phyloP scores from a whole-genome alignment of 2,888 invertebrate species.

The Andrena minutula region DNA sequence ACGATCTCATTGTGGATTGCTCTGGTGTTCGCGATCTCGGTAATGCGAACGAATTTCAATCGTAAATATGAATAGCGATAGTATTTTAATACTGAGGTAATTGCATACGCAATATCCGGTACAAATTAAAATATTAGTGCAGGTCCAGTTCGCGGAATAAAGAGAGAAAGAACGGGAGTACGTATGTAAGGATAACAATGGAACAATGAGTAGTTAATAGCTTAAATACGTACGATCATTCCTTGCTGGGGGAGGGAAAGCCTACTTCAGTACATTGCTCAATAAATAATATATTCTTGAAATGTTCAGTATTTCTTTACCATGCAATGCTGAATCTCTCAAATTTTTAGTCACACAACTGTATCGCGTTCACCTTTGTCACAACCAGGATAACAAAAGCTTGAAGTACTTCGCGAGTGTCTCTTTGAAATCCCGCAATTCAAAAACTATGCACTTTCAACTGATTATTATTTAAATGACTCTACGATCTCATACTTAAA shows the following conservation, averaged over 20 bases:
- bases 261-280: neutral
- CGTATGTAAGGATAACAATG: too few species aligned
- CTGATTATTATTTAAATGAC: neutral
- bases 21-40: neutral
- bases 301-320: neutral
- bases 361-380: neutral
- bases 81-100: too few species aligned
- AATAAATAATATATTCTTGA: too few species aligned
- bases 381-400: neutral
- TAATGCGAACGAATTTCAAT: neutral
- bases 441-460: neutral
- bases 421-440: neutral
- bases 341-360: neutral
- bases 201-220: neutral
- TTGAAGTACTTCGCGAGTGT: neutral
- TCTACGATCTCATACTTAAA: slow-evolving; percentile 15
- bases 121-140: neutral
- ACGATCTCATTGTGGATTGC: neutral
- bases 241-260: neutral
- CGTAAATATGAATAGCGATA: too few species aligned
- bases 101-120: too few species aligned
- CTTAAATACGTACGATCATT: neutral
- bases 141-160: neutral
- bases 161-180: too few species aligned
- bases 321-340: neutral